Conservation (phyloP, 2,797 vertebrate genomes). For the Cuculus canorus region DNA sequence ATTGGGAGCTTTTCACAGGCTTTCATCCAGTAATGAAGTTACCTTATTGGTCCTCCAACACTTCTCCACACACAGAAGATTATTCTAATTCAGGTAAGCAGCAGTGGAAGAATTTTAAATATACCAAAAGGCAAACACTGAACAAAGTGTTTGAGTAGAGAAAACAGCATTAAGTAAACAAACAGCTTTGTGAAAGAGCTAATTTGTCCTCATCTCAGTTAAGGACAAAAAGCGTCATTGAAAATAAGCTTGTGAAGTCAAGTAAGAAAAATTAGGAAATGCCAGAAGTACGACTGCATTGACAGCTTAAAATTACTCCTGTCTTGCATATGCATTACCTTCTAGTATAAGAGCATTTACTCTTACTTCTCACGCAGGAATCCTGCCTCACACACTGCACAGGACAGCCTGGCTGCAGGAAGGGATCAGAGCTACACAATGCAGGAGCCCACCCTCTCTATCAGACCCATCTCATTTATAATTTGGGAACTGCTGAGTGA, state of each 20-base stretch:
- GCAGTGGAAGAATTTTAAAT: not conserved
- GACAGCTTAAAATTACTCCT: not conserved
- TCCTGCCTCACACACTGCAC: not conserved
- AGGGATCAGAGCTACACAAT: not conserved
- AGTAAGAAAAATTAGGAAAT: constrained; percentile 22
- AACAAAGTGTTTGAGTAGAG: not conserved
- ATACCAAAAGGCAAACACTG: constrained; percentile 3
- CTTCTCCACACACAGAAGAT: not conserved
- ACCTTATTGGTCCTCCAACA: not conserved
- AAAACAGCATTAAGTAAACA: constrained; percentile 8
- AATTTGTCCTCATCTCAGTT: not conserved
- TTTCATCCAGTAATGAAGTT: not conserved
- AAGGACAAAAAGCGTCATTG: not conserved
- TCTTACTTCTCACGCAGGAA: not conserved
- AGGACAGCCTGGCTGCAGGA: not conserved
- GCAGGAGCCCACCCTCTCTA: not conserved
- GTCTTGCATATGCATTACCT: not conserved
- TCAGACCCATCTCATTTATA: not conserved
- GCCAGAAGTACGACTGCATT: not conserved
- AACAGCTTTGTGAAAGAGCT: not conserved
- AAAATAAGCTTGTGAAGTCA: not conserved
- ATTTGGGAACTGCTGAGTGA: not conserved
- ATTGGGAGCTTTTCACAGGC: not conserved
- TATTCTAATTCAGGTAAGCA: not conserved
- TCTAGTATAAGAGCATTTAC: not conserved